Evolutionary conservation across 2,797 vertebrate genomes (phyloP), one percentile per base, ranked within the genome.

Genomic region (Enteromius argenteus): DNA sequence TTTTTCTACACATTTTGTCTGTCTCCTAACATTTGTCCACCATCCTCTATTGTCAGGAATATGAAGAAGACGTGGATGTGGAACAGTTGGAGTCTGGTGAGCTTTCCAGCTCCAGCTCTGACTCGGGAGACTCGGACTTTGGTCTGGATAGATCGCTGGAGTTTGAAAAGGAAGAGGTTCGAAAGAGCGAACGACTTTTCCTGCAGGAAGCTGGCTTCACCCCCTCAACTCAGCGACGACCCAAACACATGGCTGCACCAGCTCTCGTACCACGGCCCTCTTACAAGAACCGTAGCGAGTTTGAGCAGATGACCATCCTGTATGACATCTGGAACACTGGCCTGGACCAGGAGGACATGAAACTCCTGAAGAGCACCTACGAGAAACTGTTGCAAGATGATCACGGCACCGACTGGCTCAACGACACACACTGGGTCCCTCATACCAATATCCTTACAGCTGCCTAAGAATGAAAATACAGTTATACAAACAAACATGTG

Each of bases 271-370:
- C 39, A 0, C 87, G 82, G 0, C 89, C 75, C 0, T 92, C 92
- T 2, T 94, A 89, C 7, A 96, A 97, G 30, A 94, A 94, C 5
- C 96, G 97, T 74, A 96, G 96, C 1, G 96, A 98, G 92, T 98
- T 97, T 86, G 97, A 98, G 90, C 96, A 98, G 92, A 98, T 98
- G 97, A 98, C 97, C 88, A 97, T 97, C 89, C 90, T 98, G 30
- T 98, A 98, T 19, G 97, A 98, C 91, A 98, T 98, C 92, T 98
- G 97, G 97, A 98, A 97, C 92, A 94, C 94, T 0, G 97, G 97
- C 17, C 92, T 98, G 88, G 97, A 98, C 44, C 90, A 92, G 1
- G 97, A 98, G 89, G 97, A 98, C 91, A 90, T 97, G 94, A 89
- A 88, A 69, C 94, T 96, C 83, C 93, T 98, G 64, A 94, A 92